Conservation (phyloP, 1,140 invertebrate genomes). For the Asobara japonica region DNA sequence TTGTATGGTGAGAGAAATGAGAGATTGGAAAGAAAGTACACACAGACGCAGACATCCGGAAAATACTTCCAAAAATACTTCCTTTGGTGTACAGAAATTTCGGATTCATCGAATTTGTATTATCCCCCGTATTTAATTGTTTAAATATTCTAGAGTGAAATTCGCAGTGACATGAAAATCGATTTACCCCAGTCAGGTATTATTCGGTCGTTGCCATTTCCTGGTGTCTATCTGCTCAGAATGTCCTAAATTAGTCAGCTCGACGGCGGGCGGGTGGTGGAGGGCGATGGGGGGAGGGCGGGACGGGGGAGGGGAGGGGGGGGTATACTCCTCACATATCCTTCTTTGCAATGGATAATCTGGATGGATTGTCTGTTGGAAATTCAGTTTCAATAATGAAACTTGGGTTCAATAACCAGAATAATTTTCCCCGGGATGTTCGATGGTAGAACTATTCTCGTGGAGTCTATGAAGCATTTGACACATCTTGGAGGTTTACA, state of each 20-base stretch:
- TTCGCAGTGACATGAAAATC: slow-evolving; percentile 1
- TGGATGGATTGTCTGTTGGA: not conserved
- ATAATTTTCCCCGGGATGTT: not conserved
- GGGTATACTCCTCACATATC: not conserved
- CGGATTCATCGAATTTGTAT: too few species aligned
- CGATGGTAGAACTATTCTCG: too few species aligned
- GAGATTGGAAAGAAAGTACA: too few species aligned
- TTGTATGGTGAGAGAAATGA: too few species aligned
- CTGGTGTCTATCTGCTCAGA: not conserved
- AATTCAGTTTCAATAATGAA: not conserved
- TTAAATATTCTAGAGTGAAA: not conserved
- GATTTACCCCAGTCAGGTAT: not conserved
- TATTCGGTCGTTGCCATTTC: not conserved
- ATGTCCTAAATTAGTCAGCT: not conserved
- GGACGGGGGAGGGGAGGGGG: too few species aligned
- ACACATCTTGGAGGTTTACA: too few species aligned
- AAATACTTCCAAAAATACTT: too few species aligned
- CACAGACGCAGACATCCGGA: too few species aligned
- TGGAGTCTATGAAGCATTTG: too few species aligned
- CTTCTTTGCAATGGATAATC: not conserved
- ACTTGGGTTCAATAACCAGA: not conserved
- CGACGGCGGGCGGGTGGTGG: too few species aligned
- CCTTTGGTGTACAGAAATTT: too few species aligned
- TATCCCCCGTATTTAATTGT: not conserved
- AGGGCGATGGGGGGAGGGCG: too few species aligned